Evolutionary conservation across 1,140 invertebrate genomes (phyloP), one percentile per base, ranked within the genome.

Genomic region (Ectropis grisescens): DNA sequence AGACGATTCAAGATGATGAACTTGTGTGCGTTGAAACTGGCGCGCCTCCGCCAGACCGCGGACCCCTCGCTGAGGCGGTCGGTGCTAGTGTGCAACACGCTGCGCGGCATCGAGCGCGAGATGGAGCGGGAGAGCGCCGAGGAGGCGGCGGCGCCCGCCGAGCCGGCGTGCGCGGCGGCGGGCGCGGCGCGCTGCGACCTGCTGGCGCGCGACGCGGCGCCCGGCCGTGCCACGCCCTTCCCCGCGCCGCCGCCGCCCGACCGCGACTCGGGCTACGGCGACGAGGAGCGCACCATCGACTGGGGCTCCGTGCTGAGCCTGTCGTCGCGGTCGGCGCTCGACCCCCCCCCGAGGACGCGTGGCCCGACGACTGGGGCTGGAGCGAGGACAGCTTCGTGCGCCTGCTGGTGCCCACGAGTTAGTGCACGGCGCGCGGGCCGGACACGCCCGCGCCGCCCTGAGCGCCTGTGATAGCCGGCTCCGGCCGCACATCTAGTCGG

Each of bases 41-140:
- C 92, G 42, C 86, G 92, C 55, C 93, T 93, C 55, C 86, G 93
- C 11, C 93, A 95, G 72, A 93, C 91, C 41, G 90, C 92, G 1
- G 95, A 97, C 67, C 94, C 95, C 9, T 93, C 91, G 37, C 83
- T 98, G n/a, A 88, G 93, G 34, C 88, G 94, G 24, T 97, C 94
- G 2, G 96, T 98, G 47, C 89, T 98, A 24, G 96, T 98, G 48
- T 96, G 94, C 82, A 98, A 97, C 71, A 97, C 95, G 5, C 72
- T 97, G 30, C 90, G 95, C 64, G 87, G 91, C 55, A 91, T 98
- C 47, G 95, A 97, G 81, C 86, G 91, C 13, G 95, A 97, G 72
- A 92, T 97, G 85, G 92, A 95, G 70, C 85, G 88, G 24, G 94
- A 96, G 74, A 85, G 79, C 41, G 86, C 79, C 52, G 84, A 85